These are phyloP conservation scores for Globia sparganii DNA, from an alignment of 2,888 invertebrate genomes.

Conservation along the genomic window DNA sequence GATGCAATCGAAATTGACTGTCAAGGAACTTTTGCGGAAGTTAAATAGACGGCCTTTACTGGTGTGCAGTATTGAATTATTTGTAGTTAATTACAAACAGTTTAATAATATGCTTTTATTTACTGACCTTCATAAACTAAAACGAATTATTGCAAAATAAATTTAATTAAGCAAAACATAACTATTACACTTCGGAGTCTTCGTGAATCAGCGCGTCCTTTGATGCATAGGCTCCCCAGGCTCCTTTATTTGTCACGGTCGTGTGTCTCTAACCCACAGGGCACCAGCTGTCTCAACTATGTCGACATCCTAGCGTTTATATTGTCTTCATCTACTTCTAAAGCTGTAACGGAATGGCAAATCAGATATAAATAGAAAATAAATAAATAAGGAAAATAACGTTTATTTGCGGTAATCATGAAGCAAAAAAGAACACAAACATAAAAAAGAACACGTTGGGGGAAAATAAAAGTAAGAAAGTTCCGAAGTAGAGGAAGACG, in stretches of 20 bases:
- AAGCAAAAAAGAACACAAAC: no score
- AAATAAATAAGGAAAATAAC: not conserved
- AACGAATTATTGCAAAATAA: not conserved
- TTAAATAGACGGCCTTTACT: not conserved
- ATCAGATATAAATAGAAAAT: not conserved
- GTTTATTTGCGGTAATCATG: not conserved
- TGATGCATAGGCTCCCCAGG: not conserved
- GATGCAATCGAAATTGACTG: conserved; percentile 7
- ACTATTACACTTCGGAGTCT: not conserved
- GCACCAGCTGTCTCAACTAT: not conserved
- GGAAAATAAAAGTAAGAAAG: not conserved
- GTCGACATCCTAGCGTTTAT: not conserved
- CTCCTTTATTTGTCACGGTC: not conserved
- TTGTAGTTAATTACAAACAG: not conserved
- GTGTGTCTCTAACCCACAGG: not conserved
- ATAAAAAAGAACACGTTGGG: not conserved
- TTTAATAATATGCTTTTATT: not conserved
- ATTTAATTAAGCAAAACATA: not conserved
- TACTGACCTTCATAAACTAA: not conserved
- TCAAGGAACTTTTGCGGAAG: conserved; percentile 39
- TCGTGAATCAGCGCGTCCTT: not conserved
- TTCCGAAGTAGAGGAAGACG: not conserved
- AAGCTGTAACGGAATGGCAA: not conserved
- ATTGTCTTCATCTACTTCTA: not conserved
- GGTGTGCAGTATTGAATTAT: not conserved